Percentiles rank a stretch among this genome's conserved stretches.
Evolutionary conservation across 1,140 invertebrate genomes (phyloP).

Genomic region (Lethocerus indicus): DNA sequence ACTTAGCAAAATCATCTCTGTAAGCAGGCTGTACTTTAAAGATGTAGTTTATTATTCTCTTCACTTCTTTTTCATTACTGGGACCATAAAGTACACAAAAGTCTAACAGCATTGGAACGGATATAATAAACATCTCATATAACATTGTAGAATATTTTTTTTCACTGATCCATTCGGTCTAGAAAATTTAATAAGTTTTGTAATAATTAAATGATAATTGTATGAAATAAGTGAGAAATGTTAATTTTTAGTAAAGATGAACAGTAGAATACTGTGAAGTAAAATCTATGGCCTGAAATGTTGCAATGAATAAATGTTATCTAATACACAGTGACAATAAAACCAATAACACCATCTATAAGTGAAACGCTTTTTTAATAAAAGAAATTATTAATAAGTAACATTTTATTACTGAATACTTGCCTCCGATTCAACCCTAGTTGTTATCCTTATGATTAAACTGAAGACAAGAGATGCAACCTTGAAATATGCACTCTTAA

Average conservation of each 20-base stretch:
- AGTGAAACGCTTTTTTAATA: not conserved
- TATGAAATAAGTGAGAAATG: not conserved
- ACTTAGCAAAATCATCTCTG: conserved; percentile 39
- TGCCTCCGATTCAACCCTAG: conserved; percentile 52
- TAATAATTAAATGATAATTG: not conserved
- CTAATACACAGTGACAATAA: not conserved
- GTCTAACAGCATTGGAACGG: conserved; percentile 64
- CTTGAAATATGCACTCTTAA: conserved; percentile 28
- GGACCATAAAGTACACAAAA: conserved; percentile 53
- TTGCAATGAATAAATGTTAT: not conserved
- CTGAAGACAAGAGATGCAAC: conserved; percentile 45
- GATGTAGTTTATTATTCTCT: conserved; percentile 43
- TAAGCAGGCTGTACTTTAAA: conserved; percentile 54
- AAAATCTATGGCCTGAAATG: not conserved
- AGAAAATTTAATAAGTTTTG: conserved; percentile 9
- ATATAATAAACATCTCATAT: conserved; percentile 65
- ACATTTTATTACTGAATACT: conserved; percentile 8
- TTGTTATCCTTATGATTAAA: conserved; percentile 50
- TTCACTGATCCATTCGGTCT: conserved; percentile 42
- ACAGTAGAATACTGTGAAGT: not conserved
- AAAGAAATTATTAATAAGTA: no score
- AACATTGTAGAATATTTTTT: conserved; percentile 46
- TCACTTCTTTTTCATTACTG: conserved; percentile 39
- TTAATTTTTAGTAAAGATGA: not conserved
- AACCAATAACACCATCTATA: not conserved